Conservation (phyloP, 1,140 invertebrate genomes). For the Chlorops oryzae region DNA sequence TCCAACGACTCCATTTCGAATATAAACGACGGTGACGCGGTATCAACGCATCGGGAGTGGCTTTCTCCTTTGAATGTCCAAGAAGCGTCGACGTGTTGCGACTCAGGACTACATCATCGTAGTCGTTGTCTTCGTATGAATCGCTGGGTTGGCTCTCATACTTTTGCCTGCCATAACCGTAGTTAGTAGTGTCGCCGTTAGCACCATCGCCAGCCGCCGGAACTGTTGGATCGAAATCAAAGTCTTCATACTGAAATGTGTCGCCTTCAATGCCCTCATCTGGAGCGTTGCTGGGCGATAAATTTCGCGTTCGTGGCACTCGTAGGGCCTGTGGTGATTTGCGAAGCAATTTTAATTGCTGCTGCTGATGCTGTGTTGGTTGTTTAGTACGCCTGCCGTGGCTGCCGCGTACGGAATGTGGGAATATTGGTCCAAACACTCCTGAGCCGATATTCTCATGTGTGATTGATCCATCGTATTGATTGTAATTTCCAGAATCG, state of each 20-base stretch:
- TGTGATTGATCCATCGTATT: no score
- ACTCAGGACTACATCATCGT: slow-evolving; percentile 18
- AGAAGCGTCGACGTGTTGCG: no score
- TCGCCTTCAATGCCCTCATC: slow-evolving; percentile 29
- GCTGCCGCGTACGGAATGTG: no score
- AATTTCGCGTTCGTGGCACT: no score
- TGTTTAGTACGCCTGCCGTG: no score
- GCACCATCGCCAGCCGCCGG: not conserved
- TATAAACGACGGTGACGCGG: slow-evolving; percentile 29
- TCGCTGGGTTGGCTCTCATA: slow-evolving; percentile 14
- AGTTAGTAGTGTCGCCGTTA: no score
- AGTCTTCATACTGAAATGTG: slow-evolving; percentile 39
- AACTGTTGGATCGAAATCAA: slow-evolving; percentile 28
- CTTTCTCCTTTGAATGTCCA: slow-evolving; percentile 19
- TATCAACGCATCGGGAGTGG: slow-evolving; percentile 25
- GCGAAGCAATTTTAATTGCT: not conserved
- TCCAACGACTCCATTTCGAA: slow-evolving; percentile 50
- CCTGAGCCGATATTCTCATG: no score
- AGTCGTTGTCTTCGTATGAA: slow-evolving; percentile 26
- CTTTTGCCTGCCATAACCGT: no score
- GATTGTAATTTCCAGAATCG: no score
- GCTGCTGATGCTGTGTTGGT: not conserved
- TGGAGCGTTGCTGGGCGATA: not conserved
- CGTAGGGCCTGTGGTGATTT: no score
- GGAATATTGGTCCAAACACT: no score